phyloP scores from a whole-genome alignment of 2,888 invertebrate genomes.

The Nephrotoma guestfalica region DNA sequence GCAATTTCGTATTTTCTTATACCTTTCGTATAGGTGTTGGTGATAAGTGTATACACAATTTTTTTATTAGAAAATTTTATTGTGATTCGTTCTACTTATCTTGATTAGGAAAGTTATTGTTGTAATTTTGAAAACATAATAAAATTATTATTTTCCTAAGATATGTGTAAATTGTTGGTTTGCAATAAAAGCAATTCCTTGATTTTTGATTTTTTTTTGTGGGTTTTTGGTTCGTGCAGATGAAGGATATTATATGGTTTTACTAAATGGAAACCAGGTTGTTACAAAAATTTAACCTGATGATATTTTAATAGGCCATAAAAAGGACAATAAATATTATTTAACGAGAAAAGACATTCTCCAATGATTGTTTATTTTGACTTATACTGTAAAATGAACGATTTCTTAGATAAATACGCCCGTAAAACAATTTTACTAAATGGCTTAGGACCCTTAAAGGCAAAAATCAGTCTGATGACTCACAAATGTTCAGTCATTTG shows the following conservation, averaged over 20 bases:
- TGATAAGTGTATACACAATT: neutral
- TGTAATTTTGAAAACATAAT: neutral
- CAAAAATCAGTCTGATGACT: too few relatives aligned
- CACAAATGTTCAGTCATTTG: too few relatives aligned
- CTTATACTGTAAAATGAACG: too few relatives aligned
- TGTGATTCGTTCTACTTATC: neutral
- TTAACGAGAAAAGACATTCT: too few relatives aligned
- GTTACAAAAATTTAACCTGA: neutral
- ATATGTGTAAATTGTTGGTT: neutral
- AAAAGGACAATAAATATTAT: neutral
- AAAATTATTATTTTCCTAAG: neutral
- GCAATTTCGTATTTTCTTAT: neutral
- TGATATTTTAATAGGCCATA: neutral
- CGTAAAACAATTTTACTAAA: too few relatives aligned
- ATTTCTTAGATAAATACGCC: too few relatives aligned
- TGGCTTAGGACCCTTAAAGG: too few relatives aligned
- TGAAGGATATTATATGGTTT: neutral
- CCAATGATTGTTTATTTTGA: too few relatives aligned
- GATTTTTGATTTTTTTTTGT: neutral
- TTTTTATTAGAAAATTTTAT: neutral
- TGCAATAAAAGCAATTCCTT: neutral
- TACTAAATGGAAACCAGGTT: neutral
- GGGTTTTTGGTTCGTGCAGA: neutral
- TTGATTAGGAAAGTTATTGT: neutral
- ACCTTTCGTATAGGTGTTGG: neutral